Conservation (phyloP, 1,140 invertebrate genomes). For the Drosophila triauraria region DNA sequence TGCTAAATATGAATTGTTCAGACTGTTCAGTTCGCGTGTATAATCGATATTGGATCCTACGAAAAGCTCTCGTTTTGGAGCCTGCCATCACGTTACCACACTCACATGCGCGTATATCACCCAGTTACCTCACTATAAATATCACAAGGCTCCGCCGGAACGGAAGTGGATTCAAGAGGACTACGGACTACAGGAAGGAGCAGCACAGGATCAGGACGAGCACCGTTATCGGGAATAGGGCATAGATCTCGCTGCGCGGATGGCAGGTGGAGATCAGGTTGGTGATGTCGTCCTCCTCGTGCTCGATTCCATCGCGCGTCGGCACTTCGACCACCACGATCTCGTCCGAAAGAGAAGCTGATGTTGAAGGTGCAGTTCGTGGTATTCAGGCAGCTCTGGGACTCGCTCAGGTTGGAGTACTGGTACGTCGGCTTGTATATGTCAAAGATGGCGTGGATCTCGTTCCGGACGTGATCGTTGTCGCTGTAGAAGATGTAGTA, state of each 20-base stretch:
- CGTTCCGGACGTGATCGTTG: conserved; percentile 91
- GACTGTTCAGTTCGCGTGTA: conserved; percentile 61
- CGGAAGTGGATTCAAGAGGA: not conserved
- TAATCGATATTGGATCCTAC: conserved; percentile 45
- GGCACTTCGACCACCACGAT: conserved; percentile 93
- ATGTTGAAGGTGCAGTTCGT: conserved; percentile 91
- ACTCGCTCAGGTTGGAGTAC: conserved; percentile 89
- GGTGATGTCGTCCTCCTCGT: conserved; percentile 89
- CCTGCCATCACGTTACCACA: conserved; percentile 36
- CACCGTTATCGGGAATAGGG: conserved; percentile 91
- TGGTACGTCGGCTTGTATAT: conserved; percentile 93
- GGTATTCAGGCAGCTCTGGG: conserved; percentile 89
- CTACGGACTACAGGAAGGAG: conserved; percentile 89
- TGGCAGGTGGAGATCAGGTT: conserved; percentile 90
- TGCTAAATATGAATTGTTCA: conserved; percentile 55
- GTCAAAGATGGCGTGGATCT: conserved; percentile 93
- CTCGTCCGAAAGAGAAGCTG: conserved; percentile 89
- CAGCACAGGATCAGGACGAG: conserved; percentile 90
- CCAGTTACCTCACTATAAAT: conserved; percentile 61
- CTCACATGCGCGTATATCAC: conserved; percentile 60
- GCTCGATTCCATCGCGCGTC: conserved; percentile 91
- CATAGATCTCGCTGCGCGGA: conserved; percentile 91
- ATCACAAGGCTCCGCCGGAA: conserved; percentile 60
- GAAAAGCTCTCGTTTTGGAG: conserved; percentile 51
- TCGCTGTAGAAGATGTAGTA: conserved; percentile 95